These are phyloP conservation scores for Carterocephalus palaemon DNA, from an alignment of 2,888 invertebrate genomes.

Conservation along the genomic window DNA sequence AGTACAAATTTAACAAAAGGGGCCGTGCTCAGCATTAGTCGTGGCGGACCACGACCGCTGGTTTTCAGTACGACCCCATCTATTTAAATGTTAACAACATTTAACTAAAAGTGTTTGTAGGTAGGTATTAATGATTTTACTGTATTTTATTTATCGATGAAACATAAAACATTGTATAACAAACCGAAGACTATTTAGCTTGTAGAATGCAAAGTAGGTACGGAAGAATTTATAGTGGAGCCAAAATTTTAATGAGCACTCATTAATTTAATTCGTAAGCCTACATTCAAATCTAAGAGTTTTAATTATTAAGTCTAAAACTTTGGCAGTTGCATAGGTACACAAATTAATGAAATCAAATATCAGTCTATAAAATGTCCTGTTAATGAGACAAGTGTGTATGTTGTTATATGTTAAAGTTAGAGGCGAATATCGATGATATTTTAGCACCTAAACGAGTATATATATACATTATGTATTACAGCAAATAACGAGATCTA, in stretches of 20 bases:
- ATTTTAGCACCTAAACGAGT: slow-evolving; percentile 39
- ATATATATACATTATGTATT: slow-evolving; percentile 33
- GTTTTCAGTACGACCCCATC: too few species aligned
- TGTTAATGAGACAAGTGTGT: slow-evolving; percentile 23
- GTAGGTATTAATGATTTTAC: too few species aligned
- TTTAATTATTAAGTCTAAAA: slow-evolving; percentile 50
- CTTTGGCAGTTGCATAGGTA: slow-evolving; percentile 72
- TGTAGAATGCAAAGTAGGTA: too few species aligned
- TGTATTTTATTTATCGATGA: too few species aligned
- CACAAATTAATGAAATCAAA: slow-evolving; percentile 43
- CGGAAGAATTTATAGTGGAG: too few species aligned
- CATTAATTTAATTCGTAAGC: slow-evolving; percentile 8
- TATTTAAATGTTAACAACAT: too few species aligned
- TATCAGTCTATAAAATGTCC: slow-evolving; percentile 51
- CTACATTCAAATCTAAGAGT: slow-evolving; percentile 11
- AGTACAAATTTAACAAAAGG: too few species aligned
- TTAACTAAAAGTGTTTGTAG: too few species aligned
- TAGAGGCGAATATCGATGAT: slow-evolving; percentile 22
- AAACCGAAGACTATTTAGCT: too few species aligned
- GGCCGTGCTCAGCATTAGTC: too few species aligned
- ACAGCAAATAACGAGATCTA: slow-evolving; percentile 70
- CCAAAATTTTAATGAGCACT: not conserved
- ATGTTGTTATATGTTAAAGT: slow-evolving; percentile 25
- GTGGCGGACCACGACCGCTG: too few species aligned
- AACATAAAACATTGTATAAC: too few species aligned